phyloP scores from a whole-genome alignment of 2,797 vertebrate species.

The Eulemur albifrons region DNA sequence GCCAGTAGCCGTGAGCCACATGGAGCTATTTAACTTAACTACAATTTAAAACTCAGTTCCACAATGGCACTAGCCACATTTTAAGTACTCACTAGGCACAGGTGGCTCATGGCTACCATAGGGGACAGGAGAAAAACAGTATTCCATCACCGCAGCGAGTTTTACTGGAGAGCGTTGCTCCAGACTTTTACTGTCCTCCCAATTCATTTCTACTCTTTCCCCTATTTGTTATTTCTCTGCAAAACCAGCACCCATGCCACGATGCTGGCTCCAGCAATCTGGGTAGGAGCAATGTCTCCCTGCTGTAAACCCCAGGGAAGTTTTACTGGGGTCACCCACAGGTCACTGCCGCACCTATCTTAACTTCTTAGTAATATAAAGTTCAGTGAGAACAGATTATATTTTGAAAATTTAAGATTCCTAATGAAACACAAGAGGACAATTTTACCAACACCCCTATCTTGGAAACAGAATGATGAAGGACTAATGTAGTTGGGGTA shows the following conservation, averaged over 20 bases:
- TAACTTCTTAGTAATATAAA: background rate
- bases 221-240: background rate
- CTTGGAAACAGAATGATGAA: background rate
- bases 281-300: background rate
- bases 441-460: background rate
- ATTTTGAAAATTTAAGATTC: background rate
- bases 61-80: background rate
- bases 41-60: background rate
- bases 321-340: no score
- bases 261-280: accelerated
- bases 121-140: background rate
- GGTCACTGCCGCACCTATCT: accelerated
- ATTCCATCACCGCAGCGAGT: accelerated
- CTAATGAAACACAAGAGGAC: background rate
- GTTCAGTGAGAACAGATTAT: background rate
- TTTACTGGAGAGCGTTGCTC: accelerated
- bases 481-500: accelerated
- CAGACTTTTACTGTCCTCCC: no score
- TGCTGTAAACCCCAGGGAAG: background rate
- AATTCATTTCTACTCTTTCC: background rate
- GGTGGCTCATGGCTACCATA: background rate
- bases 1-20: accelerated
- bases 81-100: background rate
- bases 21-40: background rate
- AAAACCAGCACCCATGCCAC: accelerated